Evolutionary conservation across 2,113 vertebrate species (phyloP).

Genomic region (Vidua macroura): DNA sequence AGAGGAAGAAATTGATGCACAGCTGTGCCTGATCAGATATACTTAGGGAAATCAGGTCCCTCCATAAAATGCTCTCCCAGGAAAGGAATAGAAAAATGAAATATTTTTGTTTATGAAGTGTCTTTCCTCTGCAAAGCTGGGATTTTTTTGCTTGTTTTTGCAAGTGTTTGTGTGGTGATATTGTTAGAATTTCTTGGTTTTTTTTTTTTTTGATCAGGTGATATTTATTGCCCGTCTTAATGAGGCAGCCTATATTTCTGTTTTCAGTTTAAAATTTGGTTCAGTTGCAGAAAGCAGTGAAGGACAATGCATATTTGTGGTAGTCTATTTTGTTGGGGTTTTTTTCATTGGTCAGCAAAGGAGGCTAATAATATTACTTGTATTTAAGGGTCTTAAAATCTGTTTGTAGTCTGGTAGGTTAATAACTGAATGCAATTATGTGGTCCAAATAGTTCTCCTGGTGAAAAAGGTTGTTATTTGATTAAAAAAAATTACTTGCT

Average conservation of each 20-base stretch:
- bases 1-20: neutral
- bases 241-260: accelerated
- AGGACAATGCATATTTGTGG: accelerated
- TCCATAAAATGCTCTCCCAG: neutral
- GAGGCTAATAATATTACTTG: neutral
- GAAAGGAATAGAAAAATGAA: accelerated
- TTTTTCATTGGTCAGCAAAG: neutral
- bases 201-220: neutral
- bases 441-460: neutral
- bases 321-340: neutral
- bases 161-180: neutral
- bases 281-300: neutral
- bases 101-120: accelerated
- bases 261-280: neutral
- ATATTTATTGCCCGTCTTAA: neutral
- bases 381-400: neutral
- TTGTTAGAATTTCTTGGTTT: neutral
- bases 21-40: neutral
- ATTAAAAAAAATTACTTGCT: neutral
- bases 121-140: accelerated
- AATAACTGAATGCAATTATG: no score
- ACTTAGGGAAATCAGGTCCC: neutral
- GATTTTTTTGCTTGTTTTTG: accelerated
- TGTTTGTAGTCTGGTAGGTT: neutral
- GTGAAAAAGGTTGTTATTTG: neutral